These are phyloP conservation scores for Oryzias javanicus DNA, from an alignment of 2,113 vertebrate genomes.

Conservation along the genomic window DNA sequence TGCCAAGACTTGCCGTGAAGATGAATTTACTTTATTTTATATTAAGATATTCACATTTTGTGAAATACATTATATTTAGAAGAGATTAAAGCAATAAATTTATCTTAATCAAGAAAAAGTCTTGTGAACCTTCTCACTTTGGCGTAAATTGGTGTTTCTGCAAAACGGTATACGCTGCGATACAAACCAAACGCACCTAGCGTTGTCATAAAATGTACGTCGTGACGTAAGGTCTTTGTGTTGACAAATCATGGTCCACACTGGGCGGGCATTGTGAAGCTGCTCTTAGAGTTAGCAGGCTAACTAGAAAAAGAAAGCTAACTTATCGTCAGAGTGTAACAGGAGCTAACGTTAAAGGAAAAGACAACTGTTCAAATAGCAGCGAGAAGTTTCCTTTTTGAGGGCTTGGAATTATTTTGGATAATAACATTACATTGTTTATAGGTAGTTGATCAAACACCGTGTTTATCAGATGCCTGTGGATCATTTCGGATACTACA, in stretches of 20 bases:
- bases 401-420: constrained; percentile 25
- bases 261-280: constrained; percentile 74
- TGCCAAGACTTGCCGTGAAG: too few relatives aligned
- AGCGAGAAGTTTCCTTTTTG: constrained; percentile 36
- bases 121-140: background rate
- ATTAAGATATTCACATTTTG: too few relatives aligned
- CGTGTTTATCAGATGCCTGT: constrained; percentile 67
- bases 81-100: too few relatives aligned
- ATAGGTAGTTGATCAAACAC: constrained; percentile 29
- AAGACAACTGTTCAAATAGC: constrained; percentile 68
- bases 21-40: too few relatives aligned
- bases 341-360: constrained; percentile 59
- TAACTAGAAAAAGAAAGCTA: constrained; percentile 76
- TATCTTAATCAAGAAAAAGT: background rate
- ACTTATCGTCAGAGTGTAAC: constrained; percentile 74
- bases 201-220: constrained; percentile 27
- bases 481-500: constrained; percentile 72
- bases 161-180: constrained; percentile 12
- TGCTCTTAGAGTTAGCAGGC: constrained; percentile 70
- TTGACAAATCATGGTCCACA: constrained; percentile 61
- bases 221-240: constrained; percentile 50
- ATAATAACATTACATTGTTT: constrained; percentile 35
- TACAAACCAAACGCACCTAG: constrained; percentile 27
- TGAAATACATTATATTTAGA: too few relatives aligned
- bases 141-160: background rate